phyloP scores from a whole-genome alignment of 2,888 invertebrate genomes.

The Epinotia bilunana region DNA sequence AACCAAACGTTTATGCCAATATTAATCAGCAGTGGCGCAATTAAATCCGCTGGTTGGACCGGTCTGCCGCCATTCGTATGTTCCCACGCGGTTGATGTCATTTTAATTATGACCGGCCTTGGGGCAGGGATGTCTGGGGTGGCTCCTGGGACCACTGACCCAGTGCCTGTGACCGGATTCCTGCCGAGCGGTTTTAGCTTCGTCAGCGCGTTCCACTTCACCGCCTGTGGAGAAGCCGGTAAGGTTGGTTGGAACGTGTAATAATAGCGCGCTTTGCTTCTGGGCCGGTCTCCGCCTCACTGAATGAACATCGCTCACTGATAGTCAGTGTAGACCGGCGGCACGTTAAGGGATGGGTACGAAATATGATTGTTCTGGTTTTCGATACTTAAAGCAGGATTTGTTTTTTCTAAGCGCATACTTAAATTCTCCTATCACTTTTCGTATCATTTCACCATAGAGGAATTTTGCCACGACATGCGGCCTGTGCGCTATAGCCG shows the following conservation, averaged over 20 bases:
- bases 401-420: neutral
- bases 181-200: slow-evolving; percentile 66
- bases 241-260: slow-evolving; percentile 18
- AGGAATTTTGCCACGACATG: neutral
- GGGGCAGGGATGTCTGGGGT: slow-evolving; percentile 62
- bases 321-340: slow-evolving; percentile 27
- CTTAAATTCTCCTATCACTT: neutral
- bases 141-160: slow-evolving; percentile 72
- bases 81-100: slow-evolving; percentile 83
- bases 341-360: neutral
- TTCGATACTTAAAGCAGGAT: neutral
- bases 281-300: neutral
- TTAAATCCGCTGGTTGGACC: slow-evolving; percentile 76
- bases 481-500: neutral
- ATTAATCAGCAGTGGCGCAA: slow-evolving; percentile 71
- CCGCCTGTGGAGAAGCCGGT: slow-evolving; percentile 47
- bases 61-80: slow-evolving; percentile 75
- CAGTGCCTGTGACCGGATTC: slow-evolving; percentile 67
- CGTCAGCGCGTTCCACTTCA: slow-evolving; percentile 68
- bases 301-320: slow-evolving; percentile 63
- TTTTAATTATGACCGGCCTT: slow-evolving; percentile 78
- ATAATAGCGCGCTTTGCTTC: slow-evolving; percentile 27
- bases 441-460: neutral
- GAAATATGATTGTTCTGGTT: neutral
- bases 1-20: slow-evolving; percentile 66